Evolutionary conservation across 2,888 invertebrate genomes (phyloP), one percentile per base, ranked within the genome.

Genomic region (Pristionchus maxplancki): DNA sequence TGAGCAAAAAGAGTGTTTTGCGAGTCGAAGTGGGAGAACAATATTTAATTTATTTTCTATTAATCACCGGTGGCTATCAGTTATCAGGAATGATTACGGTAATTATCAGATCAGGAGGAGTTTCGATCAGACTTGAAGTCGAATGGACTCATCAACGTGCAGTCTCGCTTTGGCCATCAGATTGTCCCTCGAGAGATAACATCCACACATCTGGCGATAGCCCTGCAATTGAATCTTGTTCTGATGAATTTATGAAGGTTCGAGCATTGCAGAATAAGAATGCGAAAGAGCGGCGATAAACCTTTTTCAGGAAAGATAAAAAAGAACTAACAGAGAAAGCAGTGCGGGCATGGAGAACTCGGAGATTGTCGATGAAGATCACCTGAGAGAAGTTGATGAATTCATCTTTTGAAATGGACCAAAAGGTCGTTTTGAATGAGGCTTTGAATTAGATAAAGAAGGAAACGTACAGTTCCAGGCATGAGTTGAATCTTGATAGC

Each of bases 341-440:
- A 1, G 96, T 96, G 83, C 97, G 96, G 0, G 97, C 97, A 92
- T 97, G 97, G 1, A 97, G 95, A 1, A 97, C 96, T 88, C 97
- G 96, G 96, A 97, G 97, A 95, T 97, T 97, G 94, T 97, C 97
- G 92, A 97, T 96, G 86, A 96, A 96, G 90, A 97, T 95, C 17
- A 97, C 78, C 78, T 78, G 78, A 5, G 5, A 58, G 20, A 58
- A 17, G 24, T 11, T 8, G 17, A 58, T 17, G 20, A 58, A n/a
- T n/a, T n/a, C n/a, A n/a, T n/a, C n/a, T n/a, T n/a, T n/a, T n/a
- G n/a, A n/a, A n/a, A n/a, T n/a, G n/a, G n/a, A n/a, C n/a, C n/a
- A n/a, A n/a, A n/a, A n/a, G n/a, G n/a, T n/a, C n/a, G n/a, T n/a
- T n/a, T n/a, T n/a, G n/a, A n/a, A n/a, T n/a, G n/a, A n/a, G n/a